Base-by-base conservation (phyloP, 2,797 vertebrate species). In the Microcaecilia unicolor region DNA sequence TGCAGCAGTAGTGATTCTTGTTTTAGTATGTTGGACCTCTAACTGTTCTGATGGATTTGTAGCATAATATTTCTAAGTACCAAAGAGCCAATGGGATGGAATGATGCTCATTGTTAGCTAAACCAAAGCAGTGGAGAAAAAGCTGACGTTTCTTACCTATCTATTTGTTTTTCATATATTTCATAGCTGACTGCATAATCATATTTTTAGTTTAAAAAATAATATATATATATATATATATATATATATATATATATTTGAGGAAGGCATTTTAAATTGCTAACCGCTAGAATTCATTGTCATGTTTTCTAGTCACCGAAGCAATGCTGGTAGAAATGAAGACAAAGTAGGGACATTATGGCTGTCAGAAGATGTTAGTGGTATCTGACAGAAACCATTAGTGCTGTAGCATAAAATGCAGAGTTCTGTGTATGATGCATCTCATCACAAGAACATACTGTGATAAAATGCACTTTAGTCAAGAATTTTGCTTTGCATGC, bases 351-450 rank as follows among this genome's bases (percentile, higher is more conserved):
- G 49, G 42, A 40, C 21, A 37, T 55, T 66, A 45, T 1, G 10
- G 29, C 34, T 64, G 43, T 61, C 55, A 72, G 44, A 61, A 17
- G 22, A 51, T 61, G 41, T 41, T 58, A 41, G 44, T 9, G 1
- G 7, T 9, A 34, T 21, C 38, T 57, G 50, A 53, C 34, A 67
- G 28, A 52, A 48, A 9, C 34, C 18, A 21, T 41, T 43, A 50
- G 1, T 46, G 29, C 41, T 50, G 56, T 24, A 43, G 24, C 19
- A 40, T 27, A 38, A 50, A 48, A 16, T 10, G 47, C 53, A 44
- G 25, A 31, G 58, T 22, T 47, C 14, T 10, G 10, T 48, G 45
- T 29, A 39, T 32, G 45, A 37, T 31, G 38, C 48, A 26, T 36
- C 50, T 46, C 20, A 11, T 48, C 37, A 25, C n/a, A 35, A 25